Base-by-base conservation (phyloP, 1,140 invertebrate species). In the Drosophila suzukii region DNA sequence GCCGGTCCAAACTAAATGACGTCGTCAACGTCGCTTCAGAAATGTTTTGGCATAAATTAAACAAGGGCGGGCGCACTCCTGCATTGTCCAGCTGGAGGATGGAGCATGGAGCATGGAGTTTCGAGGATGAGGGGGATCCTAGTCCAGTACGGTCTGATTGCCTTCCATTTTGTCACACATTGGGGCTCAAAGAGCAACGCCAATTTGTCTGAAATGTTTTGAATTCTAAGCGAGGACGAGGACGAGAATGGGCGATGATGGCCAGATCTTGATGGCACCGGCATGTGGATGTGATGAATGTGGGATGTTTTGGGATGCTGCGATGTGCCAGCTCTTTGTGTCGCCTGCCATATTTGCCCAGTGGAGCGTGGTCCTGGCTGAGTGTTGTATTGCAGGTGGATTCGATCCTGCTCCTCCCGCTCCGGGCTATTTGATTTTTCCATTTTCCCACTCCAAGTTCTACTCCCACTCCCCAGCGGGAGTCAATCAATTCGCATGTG, bases 161-260 rank as follows among this genome's bases (percentile, higher is more conserved):
- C 76, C 67, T 73, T 88, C 83, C 83, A 88, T 86, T 86, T 86
- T 86, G 83, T 86, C 83, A 83, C 83, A 86, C 83, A 74, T 86
- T 82, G 83, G 65, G 68, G 83, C 60, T 75, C 72, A 75, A 86
- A 86, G 66, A 88, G 84, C 83, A 84, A 88, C 84, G 83, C 83
- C 83, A 86, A 86, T 86, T 86, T 86, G 83, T 86, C 83, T 86
- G 83, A 86, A 86, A 86, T 86, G 83, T 86, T 86, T 86, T 88
- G 83, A 86, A 86, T 86, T 88, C 83, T 83, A 88, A 86, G 72
- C 79, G 83, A 58, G 75, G 62, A 60, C 44, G 41, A 20, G 15
- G 15, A 44, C 43, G 30, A 32, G 30, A 10, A 34, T 34, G 58
- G 54, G 41, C 60, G 71, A 47, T 24, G 30, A 38, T 65, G 66